phyloP scores from a whole-genome alignment of 2,888 invertebrate genomes.

The Morinoia aosen region DNA sequence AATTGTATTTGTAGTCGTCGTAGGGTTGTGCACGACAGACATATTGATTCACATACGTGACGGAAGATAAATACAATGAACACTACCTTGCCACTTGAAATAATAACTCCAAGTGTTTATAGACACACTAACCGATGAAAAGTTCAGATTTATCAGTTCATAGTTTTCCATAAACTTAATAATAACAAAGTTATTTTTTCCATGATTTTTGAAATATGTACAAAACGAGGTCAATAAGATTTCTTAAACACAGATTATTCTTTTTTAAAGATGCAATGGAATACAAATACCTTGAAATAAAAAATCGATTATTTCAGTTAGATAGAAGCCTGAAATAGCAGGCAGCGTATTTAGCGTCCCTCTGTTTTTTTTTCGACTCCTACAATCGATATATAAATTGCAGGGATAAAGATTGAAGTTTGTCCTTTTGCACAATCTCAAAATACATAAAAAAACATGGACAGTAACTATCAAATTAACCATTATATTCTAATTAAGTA shows the following conservation, averaged over 20 bases:
- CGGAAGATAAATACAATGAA: neutral
- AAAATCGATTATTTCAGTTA: neutral
- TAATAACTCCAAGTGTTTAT: neutral
- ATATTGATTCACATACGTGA: neutral
- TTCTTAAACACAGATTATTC: neutral
- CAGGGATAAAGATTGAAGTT: no score
- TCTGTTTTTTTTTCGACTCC: no score
- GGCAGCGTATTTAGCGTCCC: no score
- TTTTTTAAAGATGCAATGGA: neutral
- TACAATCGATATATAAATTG: neutral
- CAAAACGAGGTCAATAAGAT: neutral
- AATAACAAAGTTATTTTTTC: neutral
- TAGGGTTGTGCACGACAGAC: neutral
- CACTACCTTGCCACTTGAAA: neutral
- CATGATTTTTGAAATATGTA: neutral
- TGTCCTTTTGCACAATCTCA: no score
- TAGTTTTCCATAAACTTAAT: neutral
- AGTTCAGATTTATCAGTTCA: neutral
- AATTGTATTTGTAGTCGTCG: neutral
- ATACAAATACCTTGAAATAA: neutral
- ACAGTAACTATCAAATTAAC: no score
- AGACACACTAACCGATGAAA: neutral
- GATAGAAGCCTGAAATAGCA: neutral
- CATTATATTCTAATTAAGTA: no score
- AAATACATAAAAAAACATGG: no score